Conservation (phyloP, 53 echinoderm and acorn worm genomes). For the Luidia sarsii region DNA sequence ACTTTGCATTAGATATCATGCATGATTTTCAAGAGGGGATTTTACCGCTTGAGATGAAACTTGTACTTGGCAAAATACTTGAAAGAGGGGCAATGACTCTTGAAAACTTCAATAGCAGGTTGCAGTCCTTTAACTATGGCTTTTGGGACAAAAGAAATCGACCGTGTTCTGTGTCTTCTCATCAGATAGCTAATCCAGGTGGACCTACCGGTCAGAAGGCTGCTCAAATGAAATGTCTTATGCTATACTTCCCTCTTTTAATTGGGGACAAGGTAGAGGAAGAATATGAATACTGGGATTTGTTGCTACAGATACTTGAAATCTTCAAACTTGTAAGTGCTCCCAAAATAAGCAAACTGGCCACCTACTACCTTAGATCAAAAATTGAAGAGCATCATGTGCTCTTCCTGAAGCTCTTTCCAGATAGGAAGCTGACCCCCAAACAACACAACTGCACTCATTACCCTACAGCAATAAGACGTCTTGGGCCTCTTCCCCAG, state of each 20-base stretch:
- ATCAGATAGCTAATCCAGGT: conserved; percentile 7
- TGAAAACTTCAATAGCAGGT: conserved; percentile 58
- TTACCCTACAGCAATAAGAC: conserved; percentile 24
- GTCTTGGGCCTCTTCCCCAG: conserved; percentile 16
- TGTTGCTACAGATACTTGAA: conserved; percentile 32
- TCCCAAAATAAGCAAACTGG: conserved; percentile 48
- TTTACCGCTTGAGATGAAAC: conserved; percentile 59
- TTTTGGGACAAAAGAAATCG: conserved; percentile 49
- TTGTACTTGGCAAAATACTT: conserved; percentile 47
- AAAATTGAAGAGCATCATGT: conserved; percentile 55
- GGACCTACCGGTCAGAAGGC: conserved; percentile 60
- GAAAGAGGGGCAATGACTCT: conserved; percentile 19
- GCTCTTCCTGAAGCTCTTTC: conserved; percentile 57
- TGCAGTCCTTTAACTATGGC: conserved; percentile 58
- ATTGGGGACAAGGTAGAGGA: conserved; percentile 55
- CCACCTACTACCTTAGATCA: conserved; percentile 18
- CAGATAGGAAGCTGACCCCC: conserved; percentile 46
- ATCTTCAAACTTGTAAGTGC: conserved; percentile 38
- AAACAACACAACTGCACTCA: conserved; percentile 65
- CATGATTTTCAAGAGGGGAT: conserved; percentile 66
- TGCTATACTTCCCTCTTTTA: conserved; percentile 22
- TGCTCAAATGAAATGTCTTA: conserved; percentile 58
- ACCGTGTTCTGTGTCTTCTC: conserved; percentile 1
- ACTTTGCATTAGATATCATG: conserved; percentile 56
- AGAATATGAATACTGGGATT: conserved; percentile 35